These are phyloP conservation scores for Vireo altiloquus DNA, from an alignment of 2,113 vertebrate species.

Conservation along the genomic window DNA sequence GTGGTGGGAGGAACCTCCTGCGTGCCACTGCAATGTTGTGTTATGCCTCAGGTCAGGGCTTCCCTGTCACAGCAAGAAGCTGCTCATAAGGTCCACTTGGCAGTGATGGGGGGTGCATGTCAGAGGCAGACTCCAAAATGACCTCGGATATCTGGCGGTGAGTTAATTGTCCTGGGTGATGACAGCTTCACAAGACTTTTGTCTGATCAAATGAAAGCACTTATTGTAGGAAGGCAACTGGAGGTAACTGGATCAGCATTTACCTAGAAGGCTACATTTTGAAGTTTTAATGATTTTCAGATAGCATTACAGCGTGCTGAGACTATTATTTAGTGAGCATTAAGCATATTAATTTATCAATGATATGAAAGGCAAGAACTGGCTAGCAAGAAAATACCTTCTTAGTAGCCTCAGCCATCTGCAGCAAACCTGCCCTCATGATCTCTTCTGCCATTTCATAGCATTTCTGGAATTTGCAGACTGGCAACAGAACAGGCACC, in stretches of 20 bases:
- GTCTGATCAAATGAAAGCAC: background rate
- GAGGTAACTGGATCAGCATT: background rate
- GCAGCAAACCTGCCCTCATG: background rate
- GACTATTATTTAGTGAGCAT: background rate
- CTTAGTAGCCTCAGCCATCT: background rate
- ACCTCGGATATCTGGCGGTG: background rate
- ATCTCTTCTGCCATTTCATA: background rate
- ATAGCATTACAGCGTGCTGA: background rate
- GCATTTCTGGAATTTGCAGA: background rate
- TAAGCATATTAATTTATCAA: background rate
- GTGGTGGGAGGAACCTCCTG: background rate
- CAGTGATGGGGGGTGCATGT: rapidly evolving
- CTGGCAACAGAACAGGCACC: background rate
- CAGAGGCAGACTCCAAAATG: background rate
- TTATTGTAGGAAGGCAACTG: background rate
- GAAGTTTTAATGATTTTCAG: background rate
- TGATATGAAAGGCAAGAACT: background rate
- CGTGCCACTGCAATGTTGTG: too few species aligned
- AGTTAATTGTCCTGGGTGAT: background rate
- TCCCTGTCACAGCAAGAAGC: background rate
- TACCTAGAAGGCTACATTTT: background rate
- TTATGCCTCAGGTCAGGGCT: background rate
- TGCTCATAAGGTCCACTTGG: background rate
- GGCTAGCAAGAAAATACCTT: background rate
- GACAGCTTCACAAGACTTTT: background rate